Percentiles rank a stretch among this genome's conserved stretches.
These are phyloP conservation scores for Brachionus rubens DNA, from an alignment of 1,140 invertebrate species.

Conservation along the genomic window DNA sequence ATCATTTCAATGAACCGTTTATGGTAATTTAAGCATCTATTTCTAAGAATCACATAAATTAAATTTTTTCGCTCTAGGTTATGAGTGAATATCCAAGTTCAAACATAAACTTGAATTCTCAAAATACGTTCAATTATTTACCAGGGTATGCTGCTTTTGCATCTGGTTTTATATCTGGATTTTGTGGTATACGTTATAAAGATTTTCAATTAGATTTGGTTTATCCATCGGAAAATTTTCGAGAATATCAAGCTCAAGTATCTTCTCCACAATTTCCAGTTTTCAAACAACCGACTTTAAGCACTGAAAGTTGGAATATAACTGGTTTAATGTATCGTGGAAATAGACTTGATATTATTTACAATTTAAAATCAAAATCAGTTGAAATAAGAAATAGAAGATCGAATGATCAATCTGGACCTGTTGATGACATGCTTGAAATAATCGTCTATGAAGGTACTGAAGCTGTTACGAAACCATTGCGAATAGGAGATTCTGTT, in stretches of 20 bases:
- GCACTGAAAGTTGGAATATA: constrained; percentile 31
- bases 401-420: background rate
- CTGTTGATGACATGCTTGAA: constrained; percentile 33
- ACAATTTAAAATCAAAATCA: constrained; percentile 21
- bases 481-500: constrained; percentile 7
- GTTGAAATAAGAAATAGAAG: constrained; percentile 33
- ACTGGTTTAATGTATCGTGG: constrained; percentile 39
- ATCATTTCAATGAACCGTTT: constrained; percentile 40
- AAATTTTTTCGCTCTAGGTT: background rate
- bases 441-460: constrained; percentile 31
- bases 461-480: background rate
- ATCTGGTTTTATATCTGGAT: background rate
- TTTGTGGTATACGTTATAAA: constrained; percentile 14
- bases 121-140: constrained; percentile 40
- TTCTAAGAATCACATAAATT: background rate
- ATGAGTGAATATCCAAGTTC: constrained; percentile 42
- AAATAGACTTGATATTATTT: constrained; percentile 36
- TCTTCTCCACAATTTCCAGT: constrained; percentile 32
- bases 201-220: constrained; percentile 45
- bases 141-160: constrained; percentile 35
- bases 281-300: constrained; percentile 28
- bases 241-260: constrained; percentile 15
- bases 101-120: background rate
- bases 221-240: constrained; percentile 42
- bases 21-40: constrained; percentile 21